Evolutionary conservation across 1,140 invertebrate species (phyloP).

Genomic region (Homarus americanus): DNA sequence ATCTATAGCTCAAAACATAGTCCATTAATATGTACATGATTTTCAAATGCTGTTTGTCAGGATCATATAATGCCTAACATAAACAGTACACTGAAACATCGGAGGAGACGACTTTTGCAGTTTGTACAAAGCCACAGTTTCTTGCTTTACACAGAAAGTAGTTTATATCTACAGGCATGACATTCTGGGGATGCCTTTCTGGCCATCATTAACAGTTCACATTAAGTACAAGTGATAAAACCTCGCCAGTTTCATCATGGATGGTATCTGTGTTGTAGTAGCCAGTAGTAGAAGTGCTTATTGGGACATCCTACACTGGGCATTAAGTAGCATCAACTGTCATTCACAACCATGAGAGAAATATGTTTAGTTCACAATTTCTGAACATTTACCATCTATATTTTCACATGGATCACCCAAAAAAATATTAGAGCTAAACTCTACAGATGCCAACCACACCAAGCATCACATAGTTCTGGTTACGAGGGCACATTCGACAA

Average conservation of each 20-base stretch:
- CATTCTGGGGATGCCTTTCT: not conserved
- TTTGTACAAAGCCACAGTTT: slow-evolving; percentile 7
- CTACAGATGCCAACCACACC: not conserved
- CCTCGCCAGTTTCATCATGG: slow-evolving; percentile 8
- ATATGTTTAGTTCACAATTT: not conserved
- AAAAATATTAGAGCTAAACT: not conserved
- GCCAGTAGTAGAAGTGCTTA: not conserved
- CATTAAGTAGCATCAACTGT: slow-evolving; percentile 9
- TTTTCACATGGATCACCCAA: not conserved
- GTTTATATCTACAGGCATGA: not conserved
- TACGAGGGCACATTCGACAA: not conserved
- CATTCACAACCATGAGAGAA: slow-evolving; percentile 41
- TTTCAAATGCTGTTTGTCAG: not conserved
- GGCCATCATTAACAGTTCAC: not conserved
- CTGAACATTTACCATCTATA: not conserved
- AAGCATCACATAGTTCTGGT: not conserved
- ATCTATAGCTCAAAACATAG: not conserved
- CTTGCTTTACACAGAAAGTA: slow-evolving; percentile 1
- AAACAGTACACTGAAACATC: not conserved
- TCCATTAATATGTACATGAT: not conserved
- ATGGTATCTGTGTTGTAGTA: slow-evolving; percentile 23
- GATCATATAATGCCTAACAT: not conserved
- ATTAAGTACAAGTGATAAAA: slow-evolving; percentile 31
- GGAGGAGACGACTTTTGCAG: not conserved
- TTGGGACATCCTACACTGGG: not conserved